Evolutionary conservation across 2,888 invertebrate genomes (phyloP), one percentile per base, ranked within the genome.

Genomic region (Crematogaster levior): DNA sequence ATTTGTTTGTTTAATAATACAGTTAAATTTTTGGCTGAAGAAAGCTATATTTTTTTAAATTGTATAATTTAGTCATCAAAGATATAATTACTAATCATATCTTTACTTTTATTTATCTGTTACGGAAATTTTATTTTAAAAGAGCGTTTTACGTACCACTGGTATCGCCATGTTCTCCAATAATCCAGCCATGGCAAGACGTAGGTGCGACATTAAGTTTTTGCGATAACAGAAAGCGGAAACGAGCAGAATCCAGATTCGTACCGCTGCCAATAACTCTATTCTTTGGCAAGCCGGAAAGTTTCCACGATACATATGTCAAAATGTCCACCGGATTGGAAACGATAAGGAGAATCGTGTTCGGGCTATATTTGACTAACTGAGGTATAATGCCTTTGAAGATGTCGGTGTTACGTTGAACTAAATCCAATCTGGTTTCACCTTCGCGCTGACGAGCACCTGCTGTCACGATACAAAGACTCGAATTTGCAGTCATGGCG

Each of bases 251-350:
- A 95, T 99, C 99, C 91, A 99, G 95, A 95, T 98, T 98, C 56
- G 98, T 98, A 7, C 99, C 99, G 63, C 98, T 98, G 12, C 99
- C 99, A 93, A 99, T 97, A 68, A 99, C 97, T 48, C 97, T 96
- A 93, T 98, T 96, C 93, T 97, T 97, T 12, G 99, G 98, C 89
- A 99, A 95, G 9, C 98, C 98, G 87, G 98, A 98, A 79, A 99
- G 94, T 95, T 98, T 98, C 98, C 98, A 99, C n/a, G 98, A 97
- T 15, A 98, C 98, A 94, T 98, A 98, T 0, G 98, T 98, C 92
- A 99, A 95, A 85, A 99, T 97, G 93, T 99, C 99, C 40, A 98
- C 98, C 0, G 99, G 99, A 94, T 99, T 99, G 89, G 98, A 98
- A 7, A 99, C 98, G 91, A 99, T 97, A 84, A 99, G 92, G 40